phyloP scores from a whole-genome alignment of 2,113 vertebrate genomes.

The Dunckerocampus dactyliophorus region DNA sequence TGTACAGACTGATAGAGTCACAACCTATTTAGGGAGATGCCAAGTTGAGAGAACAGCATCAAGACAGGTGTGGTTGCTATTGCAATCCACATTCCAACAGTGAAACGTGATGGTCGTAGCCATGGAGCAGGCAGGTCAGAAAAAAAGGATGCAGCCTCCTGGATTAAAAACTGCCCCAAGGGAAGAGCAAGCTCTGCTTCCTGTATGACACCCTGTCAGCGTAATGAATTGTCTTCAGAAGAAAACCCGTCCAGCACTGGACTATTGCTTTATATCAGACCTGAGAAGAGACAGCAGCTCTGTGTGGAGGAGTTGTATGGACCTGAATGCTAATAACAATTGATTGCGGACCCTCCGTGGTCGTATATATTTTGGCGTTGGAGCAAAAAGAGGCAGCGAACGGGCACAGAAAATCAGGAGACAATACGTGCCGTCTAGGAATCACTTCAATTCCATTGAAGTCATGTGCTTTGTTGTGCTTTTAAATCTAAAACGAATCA shows the following conservation, averaged over 20 bases:
- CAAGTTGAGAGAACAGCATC: not conserved
- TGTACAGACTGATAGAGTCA: too few species aligned
- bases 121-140: conserved; percentile 26
- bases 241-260: conserved; percentile 21
- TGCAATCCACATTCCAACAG: conserved; percentile 34
- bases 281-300: conserved; percentile 16
- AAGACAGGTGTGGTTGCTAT: conserved; percentile 39
- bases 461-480: not conserved
- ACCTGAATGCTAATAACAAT: conserved; percentile 35
- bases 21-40: too few species aligned
- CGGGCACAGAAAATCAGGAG: not conserved
- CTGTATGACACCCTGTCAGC: conserved; percentile 49
- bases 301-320: conserved; percentile 11
- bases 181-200: conserved; percentile 24
- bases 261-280: conserved; percentile 30
- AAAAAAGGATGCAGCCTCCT: conserved; percentile 33
- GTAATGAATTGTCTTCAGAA: conserved; percentile 40
- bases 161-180: conserved; percentile 50
- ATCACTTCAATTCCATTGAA: not conserved
- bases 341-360: conserved; percentile 17
- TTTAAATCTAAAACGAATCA: not conserved
- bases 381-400: conserved; percentile 1
- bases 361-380: conserved; percentile 13
- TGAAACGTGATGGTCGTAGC: conserved; percentile 53
- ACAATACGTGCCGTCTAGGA: not conserved